Evolutionary conservation across 2,113 vertebrate genomes (phyloP).

Genomic region (Psittacara wagleri): DNA sequence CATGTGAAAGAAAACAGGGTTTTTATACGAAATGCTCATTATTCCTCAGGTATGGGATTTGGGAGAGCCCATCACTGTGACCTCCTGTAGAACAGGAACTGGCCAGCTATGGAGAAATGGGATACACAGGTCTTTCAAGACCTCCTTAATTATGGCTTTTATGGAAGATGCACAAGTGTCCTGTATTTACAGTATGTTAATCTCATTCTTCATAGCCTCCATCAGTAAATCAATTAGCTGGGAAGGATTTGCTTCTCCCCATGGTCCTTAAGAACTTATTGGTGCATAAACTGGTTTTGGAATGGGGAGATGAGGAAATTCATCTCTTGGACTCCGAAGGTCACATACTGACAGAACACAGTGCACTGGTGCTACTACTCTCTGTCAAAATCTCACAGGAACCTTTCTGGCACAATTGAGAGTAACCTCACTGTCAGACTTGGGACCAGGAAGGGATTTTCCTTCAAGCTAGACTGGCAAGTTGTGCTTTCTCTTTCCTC

Average conservation of each 20-base stretch:
- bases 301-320: not conserved
- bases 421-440: not conserved
- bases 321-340: not conserved
- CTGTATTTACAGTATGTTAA: not conserved
- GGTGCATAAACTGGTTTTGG: not conserved
- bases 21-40: not conserved
- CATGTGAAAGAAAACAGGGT: not conserved
- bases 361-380: not conserved
- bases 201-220: not conserved
- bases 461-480: not conserved
- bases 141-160: not conserved
- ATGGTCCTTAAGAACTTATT: not conserved
- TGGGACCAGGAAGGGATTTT: not conserved
- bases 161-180: not conserved
- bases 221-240: not conserved
- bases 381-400: not conserved
- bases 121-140: not conserved
- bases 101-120: not conserved
- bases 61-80: not conserved
- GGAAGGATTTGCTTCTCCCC: not conserved
- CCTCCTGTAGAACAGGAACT: not conserved
- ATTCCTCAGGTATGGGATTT: not conserved
- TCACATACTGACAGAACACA: not conserved
- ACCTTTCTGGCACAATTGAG: not conserved
- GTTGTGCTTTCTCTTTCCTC: not conserved